Evolutionary conservation across 2,797 vertebrate species (phyloP), one percentile per base, ranked within the genome.

Genomic region (Malurus splendens): DNA sequence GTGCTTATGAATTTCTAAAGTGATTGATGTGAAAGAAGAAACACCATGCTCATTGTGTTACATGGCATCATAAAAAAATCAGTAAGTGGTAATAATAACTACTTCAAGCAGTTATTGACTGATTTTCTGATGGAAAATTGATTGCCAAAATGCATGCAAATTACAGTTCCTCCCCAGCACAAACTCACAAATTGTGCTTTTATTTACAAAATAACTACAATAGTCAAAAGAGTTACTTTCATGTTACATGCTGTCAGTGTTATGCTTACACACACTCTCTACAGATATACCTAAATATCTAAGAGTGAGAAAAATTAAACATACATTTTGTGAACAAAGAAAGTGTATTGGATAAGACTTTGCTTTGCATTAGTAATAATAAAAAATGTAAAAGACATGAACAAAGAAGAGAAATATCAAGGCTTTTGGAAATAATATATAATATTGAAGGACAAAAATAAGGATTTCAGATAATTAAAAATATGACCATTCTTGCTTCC

Each of bases 371-470:
- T 66, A 72, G 14, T 79, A 70, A 27, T 24, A 38, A n/a, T 18
- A 33, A 8, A 67, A 81, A 71, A 51, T 28, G 2, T 27, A 16
- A 68, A 32, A 68, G 1, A 78, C 42, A 59, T 23, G 2, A 30
- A 3, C 7, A 38, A 42, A n/a, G 1, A 45, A 50, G 12, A 48
- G 2, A 62, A 11, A 22, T 45, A 30, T 25, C n/a, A 47, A 72
- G 32, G 7, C 12, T 64, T 59, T 51, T 50, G 12, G 9, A 75
- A 78, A 5, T 18, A 5, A 61, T 39, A 18, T 5, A 24, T 44
- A 42, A 47, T 14, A 62, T 2, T 51, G 24, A 67, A 60, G 12
- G 12, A 44, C 2, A 79, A 33, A 76, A 17, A 8, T 0, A 0
- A 3, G 6, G 6, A 36, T 48, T 67, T 51, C 33, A 41, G 12